These are phyloP conservation scores for Camponotus pennsylvanicus DNA, from an alignment of 1,140 invertebrate genomes.

Conservation along the genomic window DNA sequence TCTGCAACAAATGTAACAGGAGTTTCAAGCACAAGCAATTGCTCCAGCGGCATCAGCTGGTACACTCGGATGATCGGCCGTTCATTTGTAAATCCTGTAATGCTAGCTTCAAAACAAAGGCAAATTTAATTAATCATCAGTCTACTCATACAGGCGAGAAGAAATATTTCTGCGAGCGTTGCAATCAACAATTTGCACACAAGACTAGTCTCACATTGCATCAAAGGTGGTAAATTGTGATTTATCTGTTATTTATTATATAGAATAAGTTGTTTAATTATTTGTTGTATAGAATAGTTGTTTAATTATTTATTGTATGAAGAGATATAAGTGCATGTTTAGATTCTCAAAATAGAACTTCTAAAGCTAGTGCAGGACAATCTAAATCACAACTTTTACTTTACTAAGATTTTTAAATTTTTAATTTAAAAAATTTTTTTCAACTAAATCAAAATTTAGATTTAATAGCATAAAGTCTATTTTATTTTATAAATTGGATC, in stretches of 20 bases:
- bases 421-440: neutral
- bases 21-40: constrained; percentile 91
- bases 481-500: constrained; percentile 43
- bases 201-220: constrained; percentile 91
- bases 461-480: constrained; percentile 21
- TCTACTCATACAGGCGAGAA: constrained; percentile 90
- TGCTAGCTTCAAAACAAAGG: constrained; percentile 90
- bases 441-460: constrained; percentile 3
- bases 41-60: constrained; percentile 90
- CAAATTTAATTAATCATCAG: constrained; percentile 90
- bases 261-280: too few relatives aligned
- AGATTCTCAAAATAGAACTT: neutral
- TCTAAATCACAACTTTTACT: too few relatives aligned
- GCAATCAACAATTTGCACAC: constrained; percentile 91
- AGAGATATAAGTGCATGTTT: neutral
- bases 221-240: constrained; percentile 83
- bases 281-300: too few relatives aligned
- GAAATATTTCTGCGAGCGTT: constrained; percentile 91
- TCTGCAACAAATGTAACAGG: constrained; percentile 91
- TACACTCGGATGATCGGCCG: constrained; percentile 89
- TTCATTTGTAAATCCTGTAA: constrained; percentile 88
- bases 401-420: too few relatives aligned
- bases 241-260: constrained; percentile 23
- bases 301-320: too few relatives aligned
- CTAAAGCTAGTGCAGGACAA: neutral